Evolutionary conservation across 2,888 invertebrate species (phyloP), one percentile per base, ranked within the genome.

Genomic region (Netelia virgata): DNA sequence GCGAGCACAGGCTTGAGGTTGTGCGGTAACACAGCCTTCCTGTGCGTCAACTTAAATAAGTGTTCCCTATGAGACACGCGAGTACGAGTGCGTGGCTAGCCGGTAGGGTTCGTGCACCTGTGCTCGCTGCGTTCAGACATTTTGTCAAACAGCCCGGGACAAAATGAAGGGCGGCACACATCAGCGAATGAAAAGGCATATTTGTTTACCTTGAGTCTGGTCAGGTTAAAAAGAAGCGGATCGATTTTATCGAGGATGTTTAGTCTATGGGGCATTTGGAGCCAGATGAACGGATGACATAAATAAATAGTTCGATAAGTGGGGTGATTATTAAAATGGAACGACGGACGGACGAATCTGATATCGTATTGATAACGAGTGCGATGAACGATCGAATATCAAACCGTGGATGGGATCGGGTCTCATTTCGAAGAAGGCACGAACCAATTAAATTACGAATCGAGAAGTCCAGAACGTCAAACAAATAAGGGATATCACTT

Each of bases 71-170:
- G 53, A 47, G 16, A 20, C 43, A 14, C 50, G 23, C 53, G 55
- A 73, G 64, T 36, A 18, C 50, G 16, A 20, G 14, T 18, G 36
- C 8, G 23, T 11, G 14, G 28, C 55, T 86, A 86, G 87, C 86
- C 23, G 73, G 64, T 43, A 64, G 61, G 36, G 68, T 68, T 86
- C 70, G 79, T 78, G 75, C 75, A 63, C 72, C 61, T 70, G 77
- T 76, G 75, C 76, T 23, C 59, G 28, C 57, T 47, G 36, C 55
- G 66, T 50, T 28, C 23, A 18, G 64, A 47, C 50, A 47, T 61
- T 47, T 3, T 28, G 28, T 28, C 28, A 14, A 47, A 47, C 11
- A 14, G 1, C 47, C 9, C 20, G 47, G 2, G 2, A 36, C 28
- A 9, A 16, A 53, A 28, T 14, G 55, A 28, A 28, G 14, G 53